A percentile compares a stretch with the other conserved stretches of the same genome.
phyloP scores from a whole-genome alignment of 2,888 invertebrate species.

The Platycnemis pennipes region DNA sequence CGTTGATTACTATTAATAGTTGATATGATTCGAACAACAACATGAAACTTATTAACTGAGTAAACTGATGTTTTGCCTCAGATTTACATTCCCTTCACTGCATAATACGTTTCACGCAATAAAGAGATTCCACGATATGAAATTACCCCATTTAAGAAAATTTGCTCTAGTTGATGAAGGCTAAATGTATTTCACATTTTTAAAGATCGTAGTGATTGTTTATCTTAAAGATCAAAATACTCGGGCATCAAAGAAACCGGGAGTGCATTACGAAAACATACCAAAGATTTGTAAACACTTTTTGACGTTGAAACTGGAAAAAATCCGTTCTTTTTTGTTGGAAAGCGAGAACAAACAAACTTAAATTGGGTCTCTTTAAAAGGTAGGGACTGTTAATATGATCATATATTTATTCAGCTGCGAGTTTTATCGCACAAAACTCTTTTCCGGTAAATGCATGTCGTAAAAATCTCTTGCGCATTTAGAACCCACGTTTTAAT shows the following conservation, averaged over 20 bases:
- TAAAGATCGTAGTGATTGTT: neutral
- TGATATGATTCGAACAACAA: too few relatives aligned
- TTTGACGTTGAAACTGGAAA: neutral
- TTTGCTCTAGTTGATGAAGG: neutral
- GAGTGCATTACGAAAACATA: neutral
- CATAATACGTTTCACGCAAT: too few relatives aligned
- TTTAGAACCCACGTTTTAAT: neutral
- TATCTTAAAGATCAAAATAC: neutral
- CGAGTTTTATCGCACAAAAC: neutral
- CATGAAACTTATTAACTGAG: too few relatives aligned
- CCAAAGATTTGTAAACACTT: neutral
- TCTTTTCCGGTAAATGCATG: neutral
- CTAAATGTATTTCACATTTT: neutral
- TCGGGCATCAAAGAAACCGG: neutral
- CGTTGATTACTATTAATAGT: too few relatives aligned
- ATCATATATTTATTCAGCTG: neutral
- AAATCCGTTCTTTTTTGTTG: neutral
- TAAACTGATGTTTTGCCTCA: too few relatives aligned
- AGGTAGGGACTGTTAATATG: neutral
- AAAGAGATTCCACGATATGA: too few relatives aligned
- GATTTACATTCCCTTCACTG: too few relatives aligned
- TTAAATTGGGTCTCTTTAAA: neutral
- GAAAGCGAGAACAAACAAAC: constrained; percentile 2
- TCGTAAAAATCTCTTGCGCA: neutral
- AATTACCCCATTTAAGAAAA: too few relatives aligned